Evolutionary conservation across 2,113 vertebrate species (phyloP), one percentile per base, ranked within the genome.

Genomic region (Onychostruthus taczanowskii): DNA sequence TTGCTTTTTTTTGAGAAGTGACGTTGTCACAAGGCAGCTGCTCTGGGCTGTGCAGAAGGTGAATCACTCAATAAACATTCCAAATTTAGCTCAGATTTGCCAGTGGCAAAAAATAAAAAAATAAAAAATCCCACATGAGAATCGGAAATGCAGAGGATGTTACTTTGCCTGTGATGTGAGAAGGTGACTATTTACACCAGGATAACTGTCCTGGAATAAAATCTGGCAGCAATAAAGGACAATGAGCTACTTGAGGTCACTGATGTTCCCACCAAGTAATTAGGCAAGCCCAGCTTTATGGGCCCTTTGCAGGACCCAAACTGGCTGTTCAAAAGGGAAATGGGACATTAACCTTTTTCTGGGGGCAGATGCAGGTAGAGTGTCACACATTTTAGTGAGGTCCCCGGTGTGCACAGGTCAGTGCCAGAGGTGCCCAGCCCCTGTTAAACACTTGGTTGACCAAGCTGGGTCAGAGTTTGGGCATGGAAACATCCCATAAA

Each of bases 201-300:
- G 61, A 33, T 27, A 52, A 49, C 44, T 49, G 64, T 50, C 68
- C 59, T 33, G 80, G 77, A 79, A 19, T 66, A 56, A 90, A 95
- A 95, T 13, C 77, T 66, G 81, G 66, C 84, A 79, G 84, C 84
- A 78, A 7, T 95, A 87, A 95, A 93, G 78, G 81, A 58, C 91
- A 63, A 1, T 39, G 81, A 93, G 79, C 84, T 90, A 41, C 76
- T 13, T 44, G 35, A 89, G 90, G 94, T 95, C 91, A 72, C 55
- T 63, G 83, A 50, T 94, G 86, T 73, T 69, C 39, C 66, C 93
- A 94, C 81, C 6, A 18, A 79, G 58, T 72, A 91, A 95, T 95
- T 94, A 94, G 81, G 62, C 52, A 87, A 78, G 74, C 37, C 49
- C 49, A 91, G 62, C 58, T 94, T 95, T 79, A 95, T 73, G 43